phyloP scores from a whole-genome alignment of 2,113 vertebrate genomes.

The Cygnus buccinator region DNA sequence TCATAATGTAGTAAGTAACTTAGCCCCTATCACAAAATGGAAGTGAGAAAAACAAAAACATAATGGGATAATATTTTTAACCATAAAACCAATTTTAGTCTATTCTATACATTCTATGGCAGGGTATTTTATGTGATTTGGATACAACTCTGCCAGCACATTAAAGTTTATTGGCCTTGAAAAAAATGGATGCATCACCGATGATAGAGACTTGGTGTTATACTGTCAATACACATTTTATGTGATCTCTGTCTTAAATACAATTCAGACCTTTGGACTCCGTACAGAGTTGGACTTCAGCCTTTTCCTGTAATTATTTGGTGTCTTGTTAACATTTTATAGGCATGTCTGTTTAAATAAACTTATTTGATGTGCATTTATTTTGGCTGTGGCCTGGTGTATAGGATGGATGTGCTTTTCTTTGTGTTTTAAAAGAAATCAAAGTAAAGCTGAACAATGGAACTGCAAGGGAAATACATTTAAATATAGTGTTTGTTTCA shows the following conservation, averaged over 20 bases:
- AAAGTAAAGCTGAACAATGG: constrained; percentile 36
- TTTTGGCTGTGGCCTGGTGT: constrained; percentile 44
- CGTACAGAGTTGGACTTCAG: constrained; percentile 51
- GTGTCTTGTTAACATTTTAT: constrained; percentile 81
- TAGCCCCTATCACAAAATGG: neutral
- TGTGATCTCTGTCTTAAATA: constrained; percentile 73
- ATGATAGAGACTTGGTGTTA: constrained; percentile 27
- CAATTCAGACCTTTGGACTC: constrained; percentile 61
- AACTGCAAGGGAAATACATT: constrained; percentile 15
- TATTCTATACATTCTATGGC: constrained; percentile 26
- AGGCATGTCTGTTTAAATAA: constrained; percentile 76
- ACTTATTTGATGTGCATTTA: constrained; percentile 66
- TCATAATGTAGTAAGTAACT: neutral
- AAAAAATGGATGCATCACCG: constrained; percentile 13
- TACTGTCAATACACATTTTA: constrained; percentile 37
- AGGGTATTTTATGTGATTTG: constrained; percentile 64
- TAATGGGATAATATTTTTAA: neutral
- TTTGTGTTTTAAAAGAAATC: constrained; percentile 43
- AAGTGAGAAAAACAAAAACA: neutral
- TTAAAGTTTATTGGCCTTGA: constrained; percentile 62
- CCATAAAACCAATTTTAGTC: constrained; percentile 12
- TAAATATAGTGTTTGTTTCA: constrained; percentile 10
- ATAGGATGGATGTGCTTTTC: constrained; percentile 45
- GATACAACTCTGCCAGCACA: constrained; percentile 48
- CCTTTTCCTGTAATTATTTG: constrained; percentile 76